phyloP scores from a whole-genome alignment of 30 jellyfish, hydroid and myxozoan species.

The Pelagia noctiluca region DNA sequence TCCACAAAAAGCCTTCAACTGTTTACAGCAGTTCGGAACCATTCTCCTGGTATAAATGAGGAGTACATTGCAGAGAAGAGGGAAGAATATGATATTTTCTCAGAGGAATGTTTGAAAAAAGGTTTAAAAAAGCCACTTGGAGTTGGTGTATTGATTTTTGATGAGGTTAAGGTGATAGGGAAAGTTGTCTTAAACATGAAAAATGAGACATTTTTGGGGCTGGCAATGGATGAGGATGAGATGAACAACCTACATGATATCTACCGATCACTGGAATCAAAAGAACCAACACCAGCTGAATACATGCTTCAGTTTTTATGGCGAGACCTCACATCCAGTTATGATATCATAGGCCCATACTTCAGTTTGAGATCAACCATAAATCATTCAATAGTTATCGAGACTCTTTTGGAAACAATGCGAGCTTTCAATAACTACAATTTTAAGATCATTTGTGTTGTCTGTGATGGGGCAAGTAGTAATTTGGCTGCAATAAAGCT shows the following conservation, averaged over 20 bases:
- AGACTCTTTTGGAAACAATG: conserved; percentile 35
- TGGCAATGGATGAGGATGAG: conserved; percentile 43
- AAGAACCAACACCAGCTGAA: conserved; percentile 42
- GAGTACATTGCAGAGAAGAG: conserved; percentile 28
- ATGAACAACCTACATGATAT: conserved; percentile 9
- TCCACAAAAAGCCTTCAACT: conserved; percentile 33
- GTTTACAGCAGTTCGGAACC: conserved; percentile 37
- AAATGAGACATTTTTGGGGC: conserved; percentile 27
- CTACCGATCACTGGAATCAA: conserved; percentile 2
- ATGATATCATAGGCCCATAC: conserved; percentile 40
- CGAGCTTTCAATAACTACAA: conserved; percentile 11
- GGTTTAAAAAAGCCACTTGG: conserved; percentile 43
- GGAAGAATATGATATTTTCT: conserved; percentile 11
- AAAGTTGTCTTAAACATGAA: conserved; percentile 39
- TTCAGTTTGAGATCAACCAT: conserved; percentile 22
- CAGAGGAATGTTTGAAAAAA: conserved; percentile 33
- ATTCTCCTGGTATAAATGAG: conserved; percentile 47
- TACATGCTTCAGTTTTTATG: conserved; percentile 29
- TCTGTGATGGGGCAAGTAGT: conserved; percentile 40
- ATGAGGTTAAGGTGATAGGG: too few species aligned
- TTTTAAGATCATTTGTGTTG: conserved; percentile 12
- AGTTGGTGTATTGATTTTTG: conserved; percentile 25
- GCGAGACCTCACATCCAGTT: conserved; percentile 54
- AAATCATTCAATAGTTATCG: conserved; percentile 14
- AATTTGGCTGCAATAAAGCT: conserved; percentile 41